Conservation (phyloP, 2,797 vertebrate species). For the Typhlichthys subterraneus region DNA sequence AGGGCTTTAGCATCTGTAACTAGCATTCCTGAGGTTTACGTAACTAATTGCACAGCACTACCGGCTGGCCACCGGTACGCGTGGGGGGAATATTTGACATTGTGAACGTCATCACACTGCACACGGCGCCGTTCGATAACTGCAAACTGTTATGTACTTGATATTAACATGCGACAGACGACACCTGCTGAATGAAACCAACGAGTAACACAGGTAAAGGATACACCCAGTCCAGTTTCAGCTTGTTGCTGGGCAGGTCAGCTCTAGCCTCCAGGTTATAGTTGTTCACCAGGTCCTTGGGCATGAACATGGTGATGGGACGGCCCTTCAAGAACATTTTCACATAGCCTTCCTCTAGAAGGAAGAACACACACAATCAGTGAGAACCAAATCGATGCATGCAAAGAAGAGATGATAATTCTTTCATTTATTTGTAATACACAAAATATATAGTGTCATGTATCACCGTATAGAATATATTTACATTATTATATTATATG, state of each 20-base stretch:
- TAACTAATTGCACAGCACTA: too few relatives aligned
- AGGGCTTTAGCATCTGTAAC: too few relatives aligned
- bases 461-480: slow-evolving; percentile 3
- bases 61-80: too few relatives aligned
- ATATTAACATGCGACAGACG: neutral
- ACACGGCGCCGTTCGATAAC: too few relatives aligned
- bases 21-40: too few relatives aligned
- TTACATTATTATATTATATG: slow-evolving; percentile 17
- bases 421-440: neutral
- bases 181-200: neutral
- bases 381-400: slow-evolving; percentile 9
- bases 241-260: slow-evolving; percentile 89
- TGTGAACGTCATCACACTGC: too few relatives aligned
- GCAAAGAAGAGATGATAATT: neutral
- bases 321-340: slow-evolving; percentile 99
- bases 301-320: slow-evolving; percentile 98
- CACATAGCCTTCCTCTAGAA: slow-evolving; percentile 97
- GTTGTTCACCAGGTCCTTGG: slow-evolving; percentile 91
- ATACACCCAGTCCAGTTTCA: slow-evolving; percentile 99
- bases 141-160: neutral
- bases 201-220: slow-evolving; percentile 72
- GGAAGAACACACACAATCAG: slow-evolving; percentile 69
- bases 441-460: neutral
- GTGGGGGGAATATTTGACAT: too few relatives aligned
- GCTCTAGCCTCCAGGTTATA: slow-evolving; percentile 92